Conservation (phyloP, 2,797 vertebrate species). For the Labeo calbasu region DNA sequence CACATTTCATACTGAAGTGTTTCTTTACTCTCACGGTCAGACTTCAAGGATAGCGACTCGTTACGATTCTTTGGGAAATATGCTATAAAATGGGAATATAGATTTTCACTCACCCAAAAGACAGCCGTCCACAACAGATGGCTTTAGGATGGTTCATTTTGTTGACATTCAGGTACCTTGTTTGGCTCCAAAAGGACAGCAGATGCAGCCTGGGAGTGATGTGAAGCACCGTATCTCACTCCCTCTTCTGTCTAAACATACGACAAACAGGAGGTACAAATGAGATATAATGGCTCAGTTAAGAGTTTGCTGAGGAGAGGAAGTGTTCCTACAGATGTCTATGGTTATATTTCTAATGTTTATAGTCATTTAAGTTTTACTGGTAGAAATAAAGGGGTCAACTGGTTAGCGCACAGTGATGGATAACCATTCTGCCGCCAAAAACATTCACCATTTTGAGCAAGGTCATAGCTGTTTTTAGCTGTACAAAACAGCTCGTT, state of each 20-base stretch:
- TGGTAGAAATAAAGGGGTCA: background rate
- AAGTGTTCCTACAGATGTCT: background rate
- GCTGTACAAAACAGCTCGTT: too few relatives aligned
- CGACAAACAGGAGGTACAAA: conserved; percentile 15
- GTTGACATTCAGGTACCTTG: conserved; percentile 37
- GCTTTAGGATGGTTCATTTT: conserved; percentile 33
- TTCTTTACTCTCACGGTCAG: conserved; percentile 8
- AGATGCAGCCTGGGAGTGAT: conserved; percentile 24
- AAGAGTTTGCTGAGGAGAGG: conserved; percentile 13
- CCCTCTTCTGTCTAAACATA: conserved; percentile 41
- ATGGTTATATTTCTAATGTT: background rate
- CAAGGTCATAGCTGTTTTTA: too few relatives aligned
- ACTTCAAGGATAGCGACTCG: background rate
- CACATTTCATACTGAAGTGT: background rate
- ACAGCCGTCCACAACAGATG: conserved; percentile 33
- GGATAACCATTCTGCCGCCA: too few relatives aligned
- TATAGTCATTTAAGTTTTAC: background rate
- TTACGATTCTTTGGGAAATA: conserved; percentile 20
- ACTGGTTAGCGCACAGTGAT: background rate
- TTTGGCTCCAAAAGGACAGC: conserved; percentile 30
- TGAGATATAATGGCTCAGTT: conserved; percentile 36
- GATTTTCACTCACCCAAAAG: background rate
- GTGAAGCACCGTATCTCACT: conserved; percentile 1
- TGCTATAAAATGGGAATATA: conserved; percentile 16
- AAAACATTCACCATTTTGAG: too few relatives aligned